Evolutionary conservation across 2,888 invertebrate genomes (phyloP).

Genomic region (Xanthia togata): DNA sequence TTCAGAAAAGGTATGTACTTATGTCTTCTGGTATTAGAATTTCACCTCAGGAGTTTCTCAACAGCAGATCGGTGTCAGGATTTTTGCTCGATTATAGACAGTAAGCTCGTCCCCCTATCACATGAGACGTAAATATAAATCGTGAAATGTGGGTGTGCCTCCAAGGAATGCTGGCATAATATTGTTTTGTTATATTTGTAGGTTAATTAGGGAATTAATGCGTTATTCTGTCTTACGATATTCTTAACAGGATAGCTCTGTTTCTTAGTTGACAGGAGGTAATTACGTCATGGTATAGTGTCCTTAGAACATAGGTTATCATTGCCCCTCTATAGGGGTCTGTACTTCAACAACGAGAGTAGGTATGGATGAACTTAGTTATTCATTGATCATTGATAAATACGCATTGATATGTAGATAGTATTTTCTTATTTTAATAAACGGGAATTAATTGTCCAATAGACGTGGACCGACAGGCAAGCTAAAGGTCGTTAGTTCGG

Average conservation of each 20-base stretch:
- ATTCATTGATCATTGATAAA: neutral
- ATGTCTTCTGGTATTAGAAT: neutral
- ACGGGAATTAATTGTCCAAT: neutral
- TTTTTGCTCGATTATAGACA: neutral
- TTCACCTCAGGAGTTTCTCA: neutral
- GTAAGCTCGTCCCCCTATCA: neutral
- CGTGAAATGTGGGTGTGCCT: constrained; percentile 15
- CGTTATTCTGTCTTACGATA: constrained; percentile 18
- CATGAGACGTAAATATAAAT: neutral
- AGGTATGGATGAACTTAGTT: constrained; percentile 11
- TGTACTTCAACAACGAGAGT: constrained; percentile 41
- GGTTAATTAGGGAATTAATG: constrained; percentile 1
- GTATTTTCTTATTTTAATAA: neutral
- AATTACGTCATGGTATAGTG: constrained; percentile 17
- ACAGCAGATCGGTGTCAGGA: neutral
- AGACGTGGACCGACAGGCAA: neutral
- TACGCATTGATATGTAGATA: neutral
- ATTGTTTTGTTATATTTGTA: neutral
- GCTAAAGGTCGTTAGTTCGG: neutral
- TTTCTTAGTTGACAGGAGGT: constrained; percentile 11
- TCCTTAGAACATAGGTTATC: constrained; percentile 49
- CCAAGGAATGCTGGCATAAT: neutral
- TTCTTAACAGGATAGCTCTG: constrained; percentile 1
- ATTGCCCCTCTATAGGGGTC: constrained; percentile 40
- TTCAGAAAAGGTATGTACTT: too few species aligned